A percentile compares a stretch with the other conserved stretches of the same genome.
Evolutionary conservation across 1,140 invertebrate species (phyloP).

Genomic region (Phymorhynchus buccinoides): DNA sequence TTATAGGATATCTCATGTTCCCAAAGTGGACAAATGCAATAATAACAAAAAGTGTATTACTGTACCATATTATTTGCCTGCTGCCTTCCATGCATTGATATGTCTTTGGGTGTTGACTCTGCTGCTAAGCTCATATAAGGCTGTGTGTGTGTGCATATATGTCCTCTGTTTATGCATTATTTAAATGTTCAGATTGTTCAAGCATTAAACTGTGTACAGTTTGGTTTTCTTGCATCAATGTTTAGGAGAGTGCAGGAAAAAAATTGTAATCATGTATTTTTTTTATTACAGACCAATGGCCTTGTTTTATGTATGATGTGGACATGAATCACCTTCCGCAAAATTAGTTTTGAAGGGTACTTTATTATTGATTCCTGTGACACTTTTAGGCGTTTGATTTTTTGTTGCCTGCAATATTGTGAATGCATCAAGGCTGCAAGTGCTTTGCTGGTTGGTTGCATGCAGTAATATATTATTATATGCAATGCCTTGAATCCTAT

Average conservation of each 20-base stretch:
- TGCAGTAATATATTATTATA: conserved; percentile 20
- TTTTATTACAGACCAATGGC: not conserved
- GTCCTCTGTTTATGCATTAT: not conserved
- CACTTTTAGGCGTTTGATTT: not conserved
- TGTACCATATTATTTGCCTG: not conserved
- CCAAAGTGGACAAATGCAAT: not conserved
- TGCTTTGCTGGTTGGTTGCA: not conserved
- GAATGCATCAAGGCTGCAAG: not conserved
- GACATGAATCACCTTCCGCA: not conserved
- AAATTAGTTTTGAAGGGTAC: not conserved
- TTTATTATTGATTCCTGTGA: not conserved
- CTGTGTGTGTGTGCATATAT: not conserved
- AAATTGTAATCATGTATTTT: no score
- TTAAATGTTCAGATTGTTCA: not conserved
- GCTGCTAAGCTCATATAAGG: not conserved
- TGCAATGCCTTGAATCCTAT: not conserved
- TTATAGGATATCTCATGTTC: not conserved
- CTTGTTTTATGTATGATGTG: not conserved
- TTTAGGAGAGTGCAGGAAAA: not conserved
- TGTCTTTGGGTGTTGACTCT: no score
- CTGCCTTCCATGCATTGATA: not conserved
- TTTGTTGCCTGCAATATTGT: not conserved
- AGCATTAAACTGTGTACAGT: not conserved
- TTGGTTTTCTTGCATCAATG: not conserved
- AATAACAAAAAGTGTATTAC: no score